Evolutionary conservation across 2,888 invertebrate genomes (phyloP).

Genomic region (Eucera pruinosa): DNA sequence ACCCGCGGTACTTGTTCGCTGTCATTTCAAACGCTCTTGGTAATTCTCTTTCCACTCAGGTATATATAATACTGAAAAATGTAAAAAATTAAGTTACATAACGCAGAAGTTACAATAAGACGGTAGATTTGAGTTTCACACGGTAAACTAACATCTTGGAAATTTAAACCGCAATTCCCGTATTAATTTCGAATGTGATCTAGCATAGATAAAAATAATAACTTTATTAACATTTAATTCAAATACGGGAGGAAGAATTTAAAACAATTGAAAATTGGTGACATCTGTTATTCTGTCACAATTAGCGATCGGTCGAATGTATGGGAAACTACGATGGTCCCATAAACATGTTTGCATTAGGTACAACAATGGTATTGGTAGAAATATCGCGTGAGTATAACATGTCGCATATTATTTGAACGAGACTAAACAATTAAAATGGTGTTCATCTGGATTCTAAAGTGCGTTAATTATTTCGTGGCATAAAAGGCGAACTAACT

Average conservation of each 20-base stretch:
- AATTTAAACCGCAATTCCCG: not conserved
- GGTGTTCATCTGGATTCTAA: slow-evolving; percentile 26
- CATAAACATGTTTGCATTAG: slow-evolving; percentile 42
- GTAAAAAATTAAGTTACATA: slow-evolving; percentile 33
- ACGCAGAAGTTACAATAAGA: slow-evolving; percentile 13
- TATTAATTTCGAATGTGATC: slow-evolving; percentile 1
- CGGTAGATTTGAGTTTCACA: slow-evolving; percentile 4
- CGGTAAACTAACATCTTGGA: slow-evolving; percentile 14
- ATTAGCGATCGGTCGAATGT: slow-evolving; percentile 9
- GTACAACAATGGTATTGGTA: slow-evolving; percentile 47
- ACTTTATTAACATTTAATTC: not conserved
- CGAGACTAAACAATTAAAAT: slow-evolving; percentile 20
- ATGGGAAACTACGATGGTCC: slow-evolving; percentile 22
- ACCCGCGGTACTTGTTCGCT: not conserved
- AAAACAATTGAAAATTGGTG: slow-evolving; percentile 44
- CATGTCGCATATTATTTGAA: slow-evolving; percentile 32
- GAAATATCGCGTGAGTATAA: slow-evolving; percentile 42
- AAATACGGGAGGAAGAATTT: slow-evolving; percentile 4
- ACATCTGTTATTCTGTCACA: slow-evolving; percentile 33
- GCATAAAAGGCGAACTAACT: slow-evolving; percentile 71
- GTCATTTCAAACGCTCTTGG: not conserved
- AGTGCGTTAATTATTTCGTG: slow-evolving; percentile 48
- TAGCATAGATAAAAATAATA: not conserved
- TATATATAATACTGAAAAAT: slow-evolving; percentile 32
- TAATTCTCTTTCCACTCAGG: slow-evolving; percentile 23